Evolutionary conservation across 1,140 invertebrate genomes (phyloP).

Genomic region (Sesamia nonagrioides): DNA sequence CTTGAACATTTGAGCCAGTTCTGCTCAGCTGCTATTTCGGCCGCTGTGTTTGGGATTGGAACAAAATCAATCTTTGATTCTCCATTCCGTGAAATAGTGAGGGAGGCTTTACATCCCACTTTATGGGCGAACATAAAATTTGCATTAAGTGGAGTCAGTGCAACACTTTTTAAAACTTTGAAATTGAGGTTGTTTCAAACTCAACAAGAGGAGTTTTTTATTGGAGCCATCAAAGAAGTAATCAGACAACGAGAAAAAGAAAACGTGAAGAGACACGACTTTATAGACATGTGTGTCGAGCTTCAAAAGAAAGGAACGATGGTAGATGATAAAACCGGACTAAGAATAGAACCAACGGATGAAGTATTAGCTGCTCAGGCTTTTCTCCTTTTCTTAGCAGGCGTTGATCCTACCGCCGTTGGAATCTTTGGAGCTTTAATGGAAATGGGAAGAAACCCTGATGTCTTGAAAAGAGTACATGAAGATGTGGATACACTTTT

Average conservation of each 20-base stretch:
- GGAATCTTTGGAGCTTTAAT: slow-evolving; percentile 80
- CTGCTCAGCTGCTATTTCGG: slow-evolving; percentile 55
- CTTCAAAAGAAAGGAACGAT: slow-evolving; percentile 61
- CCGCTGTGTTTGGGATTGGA: slow-evolving; percentile 62
- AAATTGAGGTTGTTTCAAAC: slow-evolving; percentile 60
- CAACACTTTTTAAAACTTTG: slow-evolving; percentile 50
- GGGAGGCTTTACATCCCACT: slow-evolving; percentile 47
- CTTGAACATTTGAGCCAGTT: slow-evolving; percentile 54
- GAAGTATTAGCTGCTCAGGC: slow-evolving; percentile 75
- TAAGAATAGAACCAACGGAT: slow-evolving; percentile 62
- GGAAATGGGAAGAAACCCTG: slow-evolving; percentile 86
- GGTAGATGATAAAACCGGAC: slow-evolving; percentile 54
- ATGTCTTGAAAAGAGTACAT: slow-evolving; percentile 86
- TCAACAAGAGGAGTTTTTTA: slow-evolving; percentile 62
- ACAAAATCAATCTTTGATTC: slow-evolving; percentile 59
- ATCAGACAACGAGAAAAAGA: slow-evolving; percentile 53
- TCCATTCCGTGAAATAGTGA: slow-evolving; percentile 62
- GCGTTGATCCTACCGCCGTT: slow-evolving; percentile 89
- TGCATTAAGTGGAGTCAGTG: slow-evolving; percentile 36
- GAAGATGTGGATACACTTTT: slow-evolving; percentile 88
- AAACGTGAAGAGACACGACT: slow-evolving; percentile 58
- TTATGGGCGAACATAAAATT: slow-evolving; percentile 57
- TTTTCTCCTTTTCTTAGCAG: slow-evolving; percentile 86
- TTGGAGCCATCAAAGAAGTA: slow-evolving; percentile 61
- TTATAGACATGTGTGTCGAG: slow-evolving; percentile 60